phyloP scores from a whole-genome alignment of 1,140 invertebrate genomes.

The Helicoverpa armigera region DNA sequence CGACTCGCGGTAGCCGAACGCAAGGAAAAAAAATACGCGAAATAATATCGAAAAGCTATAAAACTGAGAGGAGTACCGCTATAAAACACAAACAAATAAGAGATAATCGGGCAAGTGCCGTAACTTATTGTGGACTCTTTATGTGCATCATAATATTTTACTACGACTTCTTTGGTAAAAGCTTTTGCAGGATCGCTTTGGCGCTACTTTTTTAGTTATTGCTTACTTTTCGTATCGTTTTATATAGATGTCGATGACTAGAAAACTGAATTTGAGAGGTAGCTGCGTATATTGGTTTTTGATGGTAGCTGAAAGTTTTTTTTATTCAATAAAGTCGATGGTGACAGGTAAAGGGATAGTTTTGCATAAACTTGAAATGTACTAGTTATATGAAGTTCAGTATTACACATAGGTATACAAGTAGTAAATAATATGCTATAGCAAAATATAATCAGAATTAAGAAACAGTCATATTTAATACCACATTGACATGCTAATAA shows the following conservation, averaged over 20 bases:
- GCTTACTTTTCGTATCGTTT: conserved; percentile 44
- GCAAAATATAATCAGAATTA: too few relatives aligned
- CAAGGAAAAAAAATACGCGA: conserved; percentile 75
- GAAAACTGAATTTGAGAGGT: conserved; percentile 30
- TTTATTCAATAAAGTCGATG: background rate
- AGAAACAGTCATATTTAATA: too few relatives aligned
- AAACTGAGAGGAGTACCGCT: conserved; percentile 75
- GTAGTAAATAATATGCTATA: too few relatives aligned
- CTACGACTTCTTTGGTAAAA: conserved; percentile 67
- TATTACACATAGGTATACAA: too few relatives aligned
- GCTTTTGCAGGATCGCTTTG: conserved; percentile 52
- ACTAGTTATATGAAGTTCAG: too few relatives aligned
- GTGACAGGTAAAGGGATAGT: background rate
- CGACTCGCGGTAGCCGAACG: conserved; percentile 65
- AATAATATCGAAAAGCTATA: conserved; percentile 84
- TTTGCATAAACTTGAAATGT: background rate
- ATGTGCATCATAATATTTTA: conserved; percentile 84
- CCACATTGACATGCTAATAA: too few relatives aligned
- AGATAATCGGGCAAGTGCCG: conserved; percentile 80
- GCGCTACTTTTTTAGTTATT: conserved; percentile 50
- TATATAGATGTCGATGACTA: conserved; percentile 41
- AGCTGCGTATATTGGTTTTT: background rate
- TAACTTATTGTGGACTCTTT: conserved; percentile 79
- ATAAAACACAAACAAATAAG: conserved; percentile 84
- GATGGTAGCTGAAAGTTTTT: background rate